Evolutionary conservation across 2,888 invertebrate genomes (phyloP), one percentile per base, ranked within the genome.

Genomic region (Linyphia triangularis): DNA sequence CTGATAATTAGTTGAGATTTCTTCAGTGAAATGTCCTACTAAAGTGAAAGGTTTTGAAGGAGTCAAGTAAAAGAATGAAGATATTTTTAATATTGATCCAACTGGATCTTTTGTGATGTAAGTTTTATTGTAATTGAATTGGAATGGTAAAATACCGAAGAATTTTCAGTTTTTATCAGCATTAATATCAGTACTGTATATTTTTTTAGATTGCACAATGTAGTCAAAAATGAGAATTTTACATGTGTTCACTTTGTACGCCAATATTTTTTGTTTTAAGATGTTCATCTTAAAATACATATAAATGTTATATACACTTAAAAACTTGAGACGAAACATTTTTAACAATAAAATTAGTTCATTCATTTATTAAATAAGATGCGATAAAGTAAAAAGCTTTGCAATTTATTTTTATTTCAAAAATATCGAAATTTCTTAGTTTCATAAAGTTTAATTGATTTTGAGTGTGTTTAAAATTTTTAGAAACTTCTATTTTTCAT

Each of bases 1-100:
- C 67, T 79, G 67, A 79, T 79, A 79, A 79, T 28, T 22, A 51
- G n/a, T 30, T 67, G 65, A 67, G 26, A 22, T 51, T 28, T 79
- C 61, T 77, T 77, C 40, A 61, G 26, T 10, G 4, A 37, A 33
- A 37, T 24, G 61, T 61, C 37, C 57, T 43, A 51, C 40, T 72
- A 43, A 72, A 51, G 28, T 19, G 5, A 69, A 59, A 73, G 30
- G 28, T 26, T 33, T 73, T 22, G 30, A 26, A 22, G 22, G 30
- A 43, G n/a, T 59, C 13, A 26, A 40, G 26, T 33, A 24, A 65
- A 57, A 30, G 28, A 57, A 43, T 73, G 19, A 73, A 24, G 59
- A 19, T 37, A 77, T 77, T 61, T 77, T 59, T 40, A 37, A 61
- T 61, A 24, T 37, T 22, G 28, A 61, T 77, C 26, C 61, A 10